Evolutionary conservation across 2,888 invertebrate genomes (phyloP).

Genomic region (Tricholauxania praeusta): DNA sequence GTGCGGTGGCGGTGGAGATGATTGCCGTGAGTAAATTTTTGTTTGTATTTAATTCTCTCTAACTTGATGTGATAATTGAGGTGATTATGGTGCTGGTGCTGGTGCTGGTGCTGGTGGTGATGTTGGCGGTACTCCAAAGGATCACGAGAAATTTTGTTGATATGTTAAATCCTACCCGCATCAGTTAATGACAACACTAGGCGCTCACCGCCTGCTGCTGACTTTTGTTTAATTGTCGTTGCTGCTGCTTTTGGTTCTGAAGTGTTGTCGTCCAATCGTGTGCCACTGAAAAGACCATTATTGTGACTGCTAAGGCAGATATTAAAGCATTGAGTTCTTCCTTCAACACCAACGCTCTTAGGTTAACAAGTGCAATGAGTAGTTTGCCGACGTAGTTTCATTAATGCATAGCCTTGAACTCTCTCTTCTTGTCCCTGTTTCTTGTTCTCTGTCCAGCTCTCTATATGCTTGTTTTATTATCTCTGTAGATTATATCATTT

Average conservation of each 20-base stretch:
- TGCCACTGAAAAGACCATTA: no score
- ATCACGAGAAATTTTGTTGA: slow-evolving; percentile 12
- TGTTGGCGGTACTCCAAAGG: slow-evolving; percentile 8
- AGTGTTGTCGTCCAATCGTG: no score
- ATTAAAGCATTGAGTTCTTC: no score
- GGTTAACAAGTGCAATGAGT: no score
- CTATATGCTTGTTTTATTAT: no score
- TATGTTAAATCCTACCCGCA: slow-evolving; percentile 23
- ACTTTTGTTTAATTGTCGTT: slow-evolving; percentile 56
- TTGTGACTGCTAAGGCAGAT: no score
- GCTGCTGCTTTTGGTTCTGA: slow-evolving; percentile 4
- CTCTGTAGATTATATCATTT: not conserved
- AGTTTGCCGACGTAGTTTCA: no score
- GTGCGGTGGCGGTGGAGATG: slow-evolving; percentile 69
- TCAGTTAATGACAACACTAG: not conserved
- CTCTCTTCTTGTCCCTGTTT: no score
- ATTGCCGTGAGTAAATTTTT: slow-evolving; percentile 69
- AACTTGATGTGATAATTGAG: not conserved
- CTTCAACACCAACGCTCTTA: no score
- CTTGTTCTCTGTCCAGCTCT: not conserved
- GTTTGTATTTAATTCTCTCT: slow-evolving; percentile 47
- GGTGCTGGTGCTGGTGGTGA: not conserved
- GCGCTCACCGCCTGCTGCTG: slow-evolving; percentile 47
- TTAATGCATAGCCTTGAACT: no score
- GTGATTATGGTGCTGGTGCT: not conserved